Evolutionary conservation across 2,888 invertebrate genomes (phyloP).

Genomic region (Mythimna pallens): DNA sequence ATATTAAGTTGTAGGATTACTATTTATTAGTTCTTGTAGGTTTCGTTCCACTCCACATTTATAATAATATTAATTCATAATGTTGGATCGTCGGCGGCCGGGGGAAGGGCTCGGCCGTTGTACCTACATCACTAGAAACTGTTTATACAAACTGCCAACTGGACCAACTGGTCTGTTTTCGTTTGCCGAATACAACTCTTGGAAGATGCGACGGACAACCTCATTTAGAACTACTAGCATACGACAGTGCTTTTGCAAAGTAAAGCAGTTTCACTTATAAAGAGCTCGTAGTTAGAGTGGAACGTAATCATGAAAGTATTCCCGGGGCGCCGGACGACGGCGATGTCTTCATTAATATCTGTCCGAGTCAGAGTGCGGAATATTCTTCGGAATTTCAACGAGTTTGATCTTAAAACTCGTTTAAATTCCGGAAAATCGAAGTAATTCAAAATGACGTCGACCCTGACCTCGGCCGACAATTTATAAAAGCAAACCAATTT

Average conservation of each 20-base stretch:
- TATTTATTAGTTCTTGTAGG: too few relatives aligned
- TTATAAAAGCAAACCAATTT: slow-evolving; percentile 16
- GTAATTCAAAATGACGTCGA: slow-evolving; percentile 28
- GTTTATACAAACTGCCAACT: background rate
- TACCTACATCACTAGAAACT: background rate
- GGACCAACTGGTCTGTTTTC: background rate
- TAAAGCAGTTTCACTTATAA: too few relatives aligned
- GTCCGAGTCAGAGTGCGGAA: background rate
- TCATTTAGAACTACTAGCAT: background rate
- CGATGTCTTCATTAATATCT: background rate
- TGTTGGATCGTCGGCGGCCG: background rate
- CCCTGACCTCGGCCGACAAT: slow-evolving; percentile 21
- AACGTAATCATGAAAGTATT: background rate
- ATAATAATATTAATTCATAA: slow-evolving; percentile 2
- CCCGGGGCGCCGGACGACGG: background rate
- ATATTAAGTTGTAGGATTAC: background rate
- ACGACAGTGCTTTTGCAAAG: too few relatives aligned
- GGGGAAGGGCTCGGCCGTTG: background rate
- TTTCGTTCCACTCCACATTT: too few relatives aligned
- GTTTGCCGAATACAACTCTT: background rate
- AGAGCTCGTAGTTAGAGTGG: too few relatives aligned
- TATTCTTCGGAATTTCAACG: slow-evolving; percentile 29
- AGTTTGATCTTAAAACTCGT: slow-evolving; percentile 36
- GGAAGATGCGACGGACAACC: background rate
- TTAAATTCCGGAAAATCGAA: slow-evolving; percentile 31